phyloP scores from a whole-genome alignment of 1,140 invertebrate genomes.

The Drosophila nannoptera region DNA sequence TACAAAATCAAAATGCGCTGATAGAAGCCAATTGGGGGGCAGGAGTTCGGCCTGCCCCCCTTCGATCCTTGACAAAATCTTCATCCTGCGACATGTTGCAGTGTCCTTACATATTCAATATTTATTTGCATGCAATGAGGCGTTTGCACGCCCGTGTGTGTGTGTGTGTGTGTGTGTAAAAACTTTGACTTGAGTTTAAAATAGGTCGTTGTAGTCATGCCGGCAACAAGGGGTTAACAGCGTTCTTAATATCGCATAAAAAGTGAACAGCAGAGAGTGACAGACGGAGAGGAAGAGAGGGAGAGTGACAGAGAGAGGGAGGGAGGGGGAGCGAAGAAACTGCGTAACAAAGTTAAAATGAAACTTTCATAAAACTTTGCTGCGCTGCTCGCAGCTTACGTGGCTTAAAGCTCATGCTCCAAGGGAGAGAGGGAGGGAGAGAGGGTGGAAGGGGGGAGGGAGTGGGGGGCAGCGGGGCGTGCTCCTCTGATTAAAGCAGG shows the following conservation, averaged over 20 bases:
- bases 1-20: constrained; percentile 75
- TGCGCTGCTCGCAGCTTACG: constrained; percentile 20
- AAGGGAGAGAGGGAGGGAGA: too few relatives aligned
- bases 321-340: constrained; percentile 22
- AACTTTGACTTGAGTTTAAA: constrained; percentile 42
- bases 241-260: constrained; percentile 71
- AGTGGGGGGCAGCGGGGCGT: too few relatives aligned
- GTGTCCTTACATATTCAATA: constrained; percentile 59
- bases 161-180: constrained; percentile 26
- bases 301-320: not conserved
- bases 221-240: constrained; percentile 61
- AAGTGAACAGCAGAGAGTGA: not conserved
- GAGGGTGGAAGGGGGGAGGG: not conserved
- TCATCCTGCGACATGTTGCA: constrained; percentile 42
- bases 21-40: constrained; percentile 69
- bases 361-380: constrained; percentile 67
- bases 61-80: constrained; percentile 16
- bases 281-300: constrained; percentile 1
- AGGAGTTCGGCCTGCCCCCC: too few relatives aligned
- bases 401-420: constrained; percentile 19
- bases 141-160: not conserved
- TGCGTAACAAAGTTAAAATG: constrained; percentile 73
- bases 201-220: constrained; percentile 39
- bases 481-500: constrained; percentile 14
- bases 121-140: constrained; percentile 71